phyloP scores from a whole-genome alignment of 30 jellyfish, hydroid and myxozoan genomes.

The Aurelia aurita region DNA sequence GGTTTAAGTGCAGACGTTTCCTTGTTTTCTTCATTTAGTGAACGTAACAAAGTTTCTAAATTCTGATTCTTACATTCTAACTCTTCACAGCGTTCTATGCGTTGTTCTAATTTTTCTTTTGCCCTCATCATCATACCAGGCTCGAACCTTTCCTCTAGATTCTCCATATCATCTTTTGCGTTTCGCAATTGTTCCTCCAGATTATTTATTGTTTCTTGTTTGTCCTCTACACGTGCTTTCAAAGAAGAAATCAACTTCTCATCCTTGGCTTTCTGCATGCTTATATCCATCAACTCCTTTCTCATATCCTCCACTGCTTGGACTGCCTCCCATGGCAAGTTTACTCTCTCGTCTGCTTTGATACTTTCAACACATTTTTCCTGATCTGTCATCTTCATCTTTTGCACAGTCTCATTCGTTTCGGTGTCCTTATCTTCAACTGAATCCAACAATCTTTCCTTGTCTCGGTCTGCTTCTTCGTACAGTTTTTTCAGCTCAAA shows the following conservation, averaged over 20 bases:
- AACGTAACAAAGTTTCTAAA: no score
- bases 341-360: neutral
- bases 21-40: neutral
- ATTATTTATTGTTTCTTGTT: no score
- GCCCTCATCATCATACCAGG: no score
- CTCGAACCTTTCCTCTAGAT: no score
- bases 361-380: neutral
- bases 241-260: no score
- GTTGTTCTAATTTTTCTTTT: neutral
- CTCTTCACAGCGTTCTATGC: neutral
- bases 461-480: neutral
- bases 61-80: neutral
- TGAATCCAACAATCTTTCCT: neutral
- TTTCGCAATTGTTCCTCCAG: no score
- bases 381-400: neutral
- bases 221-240: no score
- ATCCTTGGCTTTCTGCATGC: no score
- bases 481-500: neutral
- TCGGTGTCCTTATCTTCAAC: neutral
- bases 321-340: no score
- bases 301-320: no score
- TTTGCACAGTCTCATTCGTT: neutral
- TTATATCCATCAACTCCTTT: no score
- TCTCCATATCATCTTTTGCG: no score
- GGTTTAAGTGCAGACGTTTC: neutral